These are phyloP conservation scores for Operophtera brumata DNA, from an alignment of 2,888 invertebrate genomes.

Conservation along the genomic window DNA sequence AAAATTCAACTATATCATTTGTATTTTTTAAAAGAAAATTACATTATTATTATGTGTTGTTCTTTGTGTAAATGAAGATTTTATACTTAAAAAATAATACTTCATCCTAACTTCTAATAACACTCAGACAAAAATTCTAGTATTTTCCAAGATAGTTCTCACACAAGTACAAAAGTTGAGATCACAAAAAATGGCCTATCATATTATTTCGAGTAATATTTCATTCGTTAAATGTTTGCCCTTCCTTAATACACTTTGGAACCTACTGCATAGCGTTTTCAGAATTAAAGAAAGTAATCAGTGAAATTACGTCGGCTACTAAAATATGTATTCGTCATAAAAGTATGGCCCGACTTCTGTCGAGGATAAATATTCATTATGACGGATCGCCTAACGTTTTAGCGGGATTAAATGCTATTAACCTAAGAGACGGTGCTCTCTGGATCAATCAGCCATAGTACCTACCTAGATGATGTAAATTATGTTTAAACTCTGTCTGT, in stretches of 20 bases:
- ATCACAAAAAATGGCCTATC: slow-evolving; percentile 30
- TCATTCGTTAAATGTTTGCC: slow-evolving; percentile 64
- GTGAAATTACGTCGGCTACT: slow-evolving; percentile 76
- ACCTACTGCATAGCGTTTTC: slow-evolving; percentile 54
- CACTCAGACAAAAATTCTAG: too few species aligned
- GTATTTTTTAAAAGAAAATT: too few species aligned
- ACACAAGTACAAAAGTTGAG: background rate
- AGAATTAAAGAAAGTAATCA: slow-evolving; percentile 80
- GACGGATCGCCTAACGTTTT: slow-evolving; percentile 76
- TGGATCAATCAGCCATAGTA: slow-evolving; percentile 63
- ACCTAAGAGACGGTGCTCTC: slow-evolving; percentile 60
- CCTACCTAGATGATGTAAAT: slow-evolving; percentile 32
- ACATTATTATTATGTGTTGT: too few species aligned
- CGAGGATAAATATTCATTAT: slow-evolving; percentile 79
- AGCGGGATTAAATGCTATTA: slow-evolving; percentile 78
- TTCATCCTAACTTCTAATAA: too few species aligned
- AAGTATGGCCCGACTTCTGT: slow-evolving; percentile 76
- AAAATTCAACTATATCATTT: too few species aligned
- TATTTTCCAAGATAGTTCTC: background rate
- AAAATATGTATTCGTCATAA: slow-evolving; percentile 80
- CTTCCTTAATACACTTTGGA: slow-evolving; percentile 66
- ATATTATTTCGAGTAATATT: slow-evolving; percentile 51
- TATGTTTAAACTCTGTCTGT: slow-evolving; percentile 8
- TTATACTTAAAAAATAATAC: too few species aligned
- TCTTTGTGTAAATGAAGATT: too few species aligned